A percentile compares a stretch with the other conserved stretches of the same genome.
Conservation (phyloP, 2,888 invertebrate species). For the Eupithecia subfuscata region DNA sequence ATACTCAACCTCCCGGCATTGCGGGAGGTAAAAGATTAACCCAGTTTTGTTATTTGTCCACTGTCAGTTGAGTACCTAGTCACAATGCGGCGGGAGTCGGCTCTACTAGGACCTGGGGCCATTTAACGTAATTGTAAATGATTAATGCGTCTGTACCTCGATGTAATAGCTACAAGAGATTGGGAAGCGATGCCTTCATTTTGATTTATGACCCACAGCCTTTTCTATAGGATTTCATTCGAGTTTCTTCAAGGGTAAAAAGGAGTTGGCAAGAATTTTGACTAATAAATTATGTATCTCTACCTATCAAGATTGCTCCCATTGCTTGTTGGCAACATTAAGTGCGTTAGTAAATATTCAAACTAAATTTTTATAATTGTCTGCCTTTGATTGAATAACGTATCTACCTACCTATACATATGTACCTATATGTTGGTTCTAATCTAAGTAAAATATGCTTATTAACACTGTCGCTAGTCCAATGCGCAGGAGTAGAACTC, state of each 20-base stretch:
- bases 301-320: constrained; percentile 3
- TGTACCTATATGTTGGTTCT: background rate
- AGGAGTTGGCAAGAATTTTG: constrained; percentile 32
- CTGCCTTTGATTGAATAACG: background rate
- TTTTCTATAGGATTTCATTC: constrained; percentile 53
- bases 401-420: too few species aligned
- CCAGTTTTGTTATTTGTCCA: constrained; percentile 85
- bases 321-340: constrained; percentile 19
- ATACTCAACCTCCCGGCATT: constrained; percentile 70
- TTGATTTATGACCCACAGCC: constrained; percentile 71
- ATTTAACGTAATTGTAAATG: constrained; percentile 83
- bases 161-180: constrained; percentile 74
- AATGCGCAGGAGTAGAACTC: background rate
- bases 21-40: constrained; percentile 84
- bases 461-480: background rate
- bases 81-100: constrained; percentile 80
- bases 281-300: constrained; percentile 17
- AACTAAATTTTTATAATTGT: background rate
- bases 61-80: constrained; percentile 83
- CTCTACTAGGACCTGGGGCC: constrained; percentile 75
- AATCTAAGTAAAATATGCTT: background rate
- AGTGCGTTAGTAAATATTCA: background rate
- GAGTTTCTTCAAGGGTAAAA: constrained; percentile 46
- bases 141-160: constrained; percentile 78
- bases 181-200: constrained; percentile 69